phyloP scores from a whole-genome alignment of 2,888 invertebrate genomes.

The Fragum whitleyi region DNA sequence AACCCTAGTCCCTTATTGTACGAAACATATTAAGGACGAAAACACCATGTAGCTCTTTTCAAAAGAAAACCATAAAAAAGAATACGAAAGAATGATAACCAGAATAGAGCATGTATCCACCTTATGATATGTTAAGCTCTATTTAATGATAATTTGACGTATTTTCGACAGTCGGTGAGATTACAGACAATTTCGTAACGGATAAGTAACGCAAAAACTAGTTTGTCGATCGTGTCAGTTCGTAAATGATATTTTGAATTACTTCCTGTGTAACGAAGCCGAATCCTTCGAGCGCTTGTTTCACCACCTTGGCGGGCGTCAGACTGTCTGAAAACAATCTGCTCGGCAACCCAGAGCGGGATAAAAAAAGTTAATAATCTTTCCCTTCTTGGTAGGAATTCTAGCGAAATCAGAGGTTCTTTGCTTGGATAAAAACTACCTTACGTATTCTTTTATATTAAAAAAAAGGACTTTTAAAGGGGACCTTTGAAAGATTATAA shows the following conservation, averaged over 20 bases:
- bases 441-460: too few relatives aligned
- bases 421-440: too few relatives aligned
- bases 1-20: slow-evolving; percentile 10
- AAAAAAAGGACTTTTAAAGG: too few relatives aligned
- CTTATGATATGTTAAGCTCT: slow-evolving; percentile 57
- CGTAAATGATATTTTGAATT: slow-evolving; percentile 58
- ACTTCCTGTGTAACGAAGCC: slow-evolving; percentile 35
- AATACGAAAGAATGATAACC: slow-evolving; percentile 31
- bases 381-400: neutral
- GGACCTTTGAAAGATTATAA: too few relatives aligned
- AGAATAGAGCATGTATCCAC: slow-evolving; percentile 14
- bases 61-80: slow-evolving; percentile 52
- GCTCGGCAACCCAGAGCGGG: slow-evolving; percentile 41
- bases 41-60: slow-evolving; percentile 38
- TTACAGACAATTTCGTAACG: slow-evolving; percentile 53
- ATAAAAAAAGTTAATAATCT: slow-evolving; percentile 23
- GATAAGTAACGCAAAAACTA: slow-evolving; percentile 60
- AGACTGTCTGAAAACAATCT: slow-evolving; percentile 55
- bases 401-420: neutral
- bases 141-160: slow-evolving; percentile 63
- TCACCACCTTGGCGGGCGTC: slow-evolving; percentile 64
- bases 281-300: slow-evolving; percentile 42
- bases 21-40: slow-evolving; percentile 13
- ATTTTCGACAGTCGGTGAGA: slow-evolving; percentile 47
- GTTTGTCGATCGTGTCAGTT: slow-evolving; percentile 34